These are phyloP conservation scores for Caenorhabditis brenneri DNA, from an alignment of 1,140 invertebrate species.

Conservation along the genomic window DNA sequence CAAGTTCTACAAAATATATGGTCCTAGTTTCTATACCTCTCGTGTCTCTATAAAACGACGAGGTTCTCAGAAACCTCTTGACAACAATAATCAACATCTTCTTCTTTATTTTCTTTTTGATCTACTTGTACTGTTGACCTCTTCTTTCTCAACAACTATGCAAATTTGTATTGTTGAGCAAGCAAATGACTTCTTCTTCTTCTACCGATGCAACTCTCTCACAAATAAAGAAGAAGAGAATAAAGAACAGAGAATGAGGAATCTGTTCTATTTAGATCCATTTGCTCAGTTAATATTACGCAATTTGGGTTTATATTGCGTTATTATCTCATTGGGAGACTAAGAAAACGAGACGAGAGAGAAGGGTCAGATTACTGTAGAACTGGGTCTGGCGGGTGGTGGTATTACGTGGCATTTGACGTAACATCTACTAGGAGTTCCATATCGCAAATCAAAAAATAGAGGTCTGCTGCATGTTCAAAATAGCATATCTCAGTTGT, in stretches of 20 bases:
- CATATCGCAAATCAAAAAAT: background rate
- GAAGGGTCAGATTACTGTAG: too few species aligned
- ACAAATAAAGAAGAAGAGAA: background rate
- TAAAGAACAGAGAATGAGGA: background rate
- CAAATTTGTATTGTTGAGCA: conserved; percentile 41
- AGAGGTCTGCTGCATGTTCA: too few species aligned
- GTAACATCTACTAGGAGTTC: too few species aligned
- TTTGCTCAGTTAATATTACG: conserved; percentile 10
- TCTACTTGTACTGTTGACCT: background rate
- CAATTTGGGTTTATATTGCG: background rate
- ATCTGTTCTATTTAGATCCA: background rate
- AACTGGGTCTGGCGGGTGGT: too few species aligned
- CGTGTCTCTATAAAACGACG: too few species aligned
- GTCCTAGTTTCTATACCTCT: too few species aligned
- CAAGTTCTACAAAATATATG: too few species aligned
- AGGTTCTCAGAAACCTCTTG: too few species aligned
- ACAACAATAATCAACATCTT: background rate
- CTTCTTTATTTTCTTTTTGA: background rate
- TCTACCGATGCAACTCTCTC: background rate
- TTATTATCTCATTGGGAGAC: too few species aligned
- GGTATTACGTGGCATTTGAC: too few species aligned
- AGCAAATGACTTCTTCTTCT: conserved; percentile 24
- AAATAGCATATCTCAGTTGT: too few species aligned
- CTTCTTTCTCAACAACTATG: conserved; percentile 34
- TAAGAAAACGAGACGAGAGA: too few species aligned